Evolutionary conservation across 2,888 invertebrate genomes (phyloP).

Genomic region (Pheosia tremula): DNA sequence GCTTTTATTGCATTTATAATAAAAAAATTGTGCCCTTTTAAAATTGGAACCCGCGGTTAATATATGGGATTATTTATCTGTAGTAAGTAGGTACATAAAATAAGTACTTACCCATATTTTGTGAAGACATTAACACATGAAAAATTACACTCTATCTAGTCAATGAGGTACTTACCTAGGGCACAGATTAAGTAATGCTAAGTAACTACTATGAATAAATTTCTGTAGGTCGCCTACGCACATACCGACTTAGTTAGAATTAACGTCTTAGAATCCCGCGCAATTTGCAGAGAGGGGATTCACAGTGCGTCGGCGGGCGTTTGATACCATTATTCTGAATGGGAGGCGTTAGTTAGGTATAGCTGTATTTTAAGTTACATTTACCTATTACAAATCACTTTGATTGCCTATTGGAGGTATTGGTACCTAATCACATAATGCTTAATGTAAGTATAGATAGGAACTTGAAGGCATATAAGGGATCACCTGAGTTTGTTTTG

Average conservation of each 20-base stretch:
- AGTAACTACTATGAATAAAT: background rate
- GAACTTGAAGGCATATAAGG: too few species aligned
- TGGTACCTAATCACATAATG: constrained; percentile 16
- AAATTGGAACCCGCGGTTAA: too few species aligned
- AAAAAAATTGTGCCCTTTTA: too few species aligned
- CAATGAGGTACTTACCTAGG: too few species aligned
- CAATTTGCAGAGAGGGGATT: constrained; percentile 66
- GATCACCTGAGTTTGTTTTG: too few species aligned
- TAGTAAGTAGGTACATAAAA: too few species aligned
- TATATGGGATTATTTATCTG: too few species aligned
- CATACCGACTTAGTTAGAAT: constrained; percentile 45
- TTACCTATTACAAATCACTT: constrained; percentile 42
- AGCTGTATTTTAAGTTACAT: constrained; percentile 47
- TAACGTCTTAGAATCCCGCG: constrained; percentile 64
- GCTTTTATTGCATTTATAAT: too few species aligned
- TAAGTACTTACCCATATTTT: too few species aligned
- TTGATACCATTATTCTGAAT: constrained; percentile 56
- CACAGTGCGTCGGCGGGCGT: constrained; percentile 65
- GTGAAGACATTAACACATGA: too few species aligned
- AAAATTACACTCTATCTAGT: too few species aligned
- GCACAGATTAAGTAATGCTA: too few species aligned
- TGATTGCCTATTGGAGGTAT: constrained; percentile 24
- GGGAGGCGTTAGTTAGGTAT: constrained; percentile 79
- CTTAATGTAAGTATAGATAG: background rate
- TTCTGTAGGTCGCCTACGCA: constrained; percentile 14